Percentiles rank a stretch among this genome's conserved stretches.
Evolutionary conservation across 2,888 invertebrate genomes (phyloP).

Genomic region (Dryobotodes eremita): DNA sequence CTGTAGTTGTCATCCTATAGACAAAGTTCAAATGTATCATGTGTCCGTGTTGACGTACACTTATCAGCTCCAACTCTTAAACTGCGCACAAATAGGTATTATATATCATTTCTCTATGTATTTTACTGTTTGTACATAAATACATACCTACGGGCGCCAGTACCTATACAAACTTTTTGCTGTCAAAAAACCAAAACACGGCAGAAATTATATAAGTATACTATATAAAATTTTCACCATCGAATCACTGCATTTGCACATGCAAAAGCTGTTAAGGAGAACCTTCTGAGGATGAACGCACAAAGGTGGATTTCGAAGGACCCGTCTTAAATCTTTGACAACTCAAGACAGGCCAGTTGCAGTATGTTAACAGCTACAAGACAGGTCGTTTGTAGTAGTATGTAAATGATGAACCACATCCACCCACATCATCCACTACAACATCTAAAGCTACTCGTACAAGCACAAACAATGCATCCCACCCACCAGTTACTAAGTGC

Average conservation of each 20-base stretch:
- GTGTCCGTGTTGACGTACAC: no score
- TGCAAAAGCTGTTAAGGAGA: background rate
- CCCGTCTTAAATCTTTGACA: background rate
- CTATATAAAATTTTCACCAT: background rate
- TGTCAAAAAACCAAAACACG: background rate
- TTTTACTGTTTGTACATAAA: no score
- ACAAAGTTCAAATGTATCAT: background rate
- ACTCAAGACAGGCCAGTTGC: background rate
- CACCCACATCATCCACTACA: background rate
- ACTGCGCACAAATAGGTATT: background rate
- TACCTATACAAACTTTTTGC: background rate
- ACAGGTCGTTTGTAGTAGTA: slow-evolving; percentile 12
- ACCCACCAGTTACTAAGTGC: slow-evolving; percentile 63
- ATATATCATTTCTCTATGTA: no score
- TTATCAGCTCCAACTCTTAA: no score
- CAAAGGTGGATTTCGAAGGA: background rate
- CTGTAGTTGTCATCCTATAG: background rate
- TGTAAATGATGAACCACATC: slow-evolving; percentile 15
- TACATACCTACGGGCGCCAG: background rate
- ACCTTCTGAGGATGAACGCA: background rate
- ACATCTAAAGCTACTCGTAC: slow-evolving; percentile 16
- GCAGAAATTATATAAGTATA: background rate
- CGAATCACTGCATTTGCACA: background rate
- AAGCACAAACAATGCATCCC: slow-evolving; percentile 42
- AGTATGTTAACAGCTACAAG: slow-evolving; percentile 15